Conservation (phyloP, 2,113 vertebrate species). For the Lycaon pictus region DNA sequence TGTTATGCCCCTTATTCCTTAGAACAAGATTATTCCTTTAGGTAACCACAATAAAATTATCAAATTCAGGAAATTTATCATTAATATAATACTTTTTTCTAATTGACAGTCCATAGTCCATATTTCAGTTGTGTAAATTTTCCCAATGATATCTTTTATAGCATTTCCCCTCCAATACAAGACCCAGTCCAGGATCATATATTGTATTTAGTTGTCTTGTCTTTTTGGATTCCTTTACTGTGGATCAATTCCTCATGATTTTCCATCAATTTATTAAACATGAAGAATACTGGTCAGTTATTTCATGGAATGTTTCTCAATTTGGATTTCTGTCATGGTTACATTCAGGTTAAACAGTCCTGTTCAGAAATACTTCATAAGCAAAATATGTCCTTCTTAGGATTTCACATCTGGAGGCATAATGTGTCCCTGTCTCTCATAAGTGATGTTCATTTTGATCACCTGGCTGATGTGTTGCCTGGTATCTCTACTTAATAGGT, state of each 20-base stretch:
- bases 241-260: background rate
- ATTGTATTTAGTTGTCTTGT: background rate
- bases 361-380: background rate
- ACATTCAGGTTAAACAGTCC: background rate
- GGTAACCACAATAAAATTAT: background rate
- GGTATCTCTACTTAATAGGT: background rate
- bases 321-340: slow-evolving; percentile 37
- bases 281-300: background rate
- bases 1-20: background rate
- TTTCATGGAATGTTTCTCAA: background rate
- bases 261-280: background rate
- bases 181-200: background rate
- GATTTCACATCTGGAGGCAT: background rate
- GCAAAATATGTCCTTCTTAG: background rate
- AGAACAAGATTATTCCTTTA: slow-evolving; percentile 9
- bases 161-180: background rate
- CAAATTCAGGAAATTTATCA: background rate
- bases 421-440: background rate
- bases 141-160: background rate
- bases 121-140: background rate
- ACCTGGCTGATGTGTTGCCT: background rate
- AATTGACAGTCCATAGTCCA: background rate
- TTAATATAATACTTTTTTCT: slow-evolving; percentile 22
- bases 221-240: background rate
- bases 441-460: slow-evolving; percentile 40